These are phyloP conservation scores for Cylas formicarius DNA, from an alignment of 1,140 invertebrate genomes.

Conservation along the genomic window DNA sequence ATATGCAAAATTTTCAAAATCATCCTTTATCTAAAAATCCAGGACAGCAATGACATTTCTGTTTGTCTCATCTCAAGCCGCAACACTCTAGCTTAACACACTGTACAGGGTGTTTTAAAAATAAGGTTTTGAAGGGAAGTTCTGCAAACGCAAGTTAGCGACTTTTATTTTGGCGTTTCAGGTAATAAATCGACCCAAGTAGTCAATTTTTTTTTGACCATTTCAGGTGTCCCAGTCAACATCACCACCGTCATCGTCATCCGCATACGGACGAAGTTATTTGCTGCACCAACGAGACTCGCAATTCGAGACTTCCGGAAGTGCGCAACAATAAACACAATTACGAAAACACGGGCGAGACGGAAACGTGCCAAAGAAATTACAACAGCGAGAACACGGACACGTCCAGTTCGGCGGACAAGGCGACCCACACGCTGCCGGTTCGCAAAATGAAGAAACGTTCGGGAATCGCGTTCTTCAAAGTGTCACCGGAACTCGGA, in stretches of 20 bases:
- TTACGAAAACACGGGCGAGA: constrained; percentile 41
- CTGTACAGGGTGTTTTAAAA: no score
- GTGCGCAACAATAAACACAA: constrained; percentile 38
- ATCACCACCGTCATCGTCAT: constrained; percentile 39
- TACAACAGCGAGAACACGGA: constrained; percentile 41
- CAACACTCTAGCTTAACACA: no score
- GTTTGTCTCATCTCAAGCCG: no score
- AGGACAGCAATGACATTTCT: no score
- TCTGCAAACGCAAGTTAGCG: no score
- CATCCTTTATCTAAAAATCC: no score
- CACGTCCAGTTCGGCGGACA: constrained; percentile 41
- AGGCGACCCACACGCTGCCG: constrained; percentile 46
- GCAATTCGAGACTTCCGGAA: constrained; percentile 26
- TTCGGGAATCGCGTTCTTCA: constrained; percentile 40
- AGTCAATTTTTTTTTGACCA: no score
- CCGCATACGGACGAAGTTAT: constrained; percentile 38
- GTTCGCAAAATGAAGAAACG: constrained; percentile 48
- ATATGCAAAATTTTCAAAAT: no score
- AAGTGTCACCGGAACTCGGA: constrained; percentile 38
- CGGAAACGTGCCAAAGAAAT: constrained; percentile 39
- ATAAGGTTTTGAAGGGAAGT: no score
- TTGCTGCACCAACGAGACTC: constrained; percentile 40
- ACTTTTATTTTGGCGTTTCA: no score
- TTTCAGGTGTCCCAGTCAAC: no score
- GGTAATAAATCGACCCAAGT: constrained; percentile 3